Base-by-base conservation (phyloP, 1,140 invertebrate species). In the Gryon sp. region DNA sequence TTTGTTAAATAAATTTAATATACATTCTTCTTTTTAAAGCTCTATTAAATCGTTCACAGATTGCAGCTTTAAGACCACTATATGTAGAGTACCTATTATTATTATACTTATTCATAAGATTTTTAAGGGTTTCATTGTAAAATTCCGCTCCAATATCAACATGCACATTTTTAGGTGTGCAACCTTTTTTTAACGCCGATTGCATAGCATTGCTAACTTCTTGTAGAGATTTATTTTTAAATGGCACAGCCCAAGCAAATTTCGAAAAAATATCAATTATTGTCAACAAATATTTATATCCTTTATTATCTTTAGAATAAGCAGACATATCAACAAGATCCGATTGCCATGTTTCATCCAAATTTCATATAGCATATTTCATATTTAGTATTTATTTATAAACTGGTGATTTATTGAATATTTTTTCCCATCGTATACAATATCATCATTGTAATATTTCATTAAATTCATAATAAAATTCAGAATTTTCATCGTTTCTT, bases 321-420 rank as follows among this genome's bases (percentile, higher is more conserved):
- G 43, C 30, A 7, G 22, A 22, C 63, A 78, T 75, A 73, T 88
- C 83, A 5, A 84, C 83, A 19, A 88, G 77, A 81, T 88, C 86
- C 8, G 82, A 81, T 77, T 87, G 86, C 82, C 82, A 88, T 2
- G 83, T 73, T 45, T 88, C 86, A 82, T 87, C 78, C 4, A 87
- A 68, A 38, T 81, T 82, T 57, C 81, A 82, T 24, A 83, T 73
- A 20, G n/a, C n/a, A n/a, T n/a, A n/a, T n/a, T n/a, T n/a, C n/a
- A n/a, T n/a, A n/a, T n/a, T n/a, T n/a, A n/a, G n/a, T n/a, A n/a
- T n/a, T n/a, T n/a, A n/a, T n/a, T n/a, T n/a, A n/a, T n/a, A n/a
- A n/a, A n/a, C n/a, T n/a, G n/a, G n/a, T n/a, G n/a, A n/a, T n/a
- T n/a, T n/a, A n/a, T n/a, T n/a, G n/a, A n/a, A n/a, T n/a, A n/a